A percentile compares a stretch with the other conserved stretches of the same genome.
phyloP scores from a whole-genome alignment of 2,888 invertebrate genomes.

The Drosophila subquinaria region DNA sequence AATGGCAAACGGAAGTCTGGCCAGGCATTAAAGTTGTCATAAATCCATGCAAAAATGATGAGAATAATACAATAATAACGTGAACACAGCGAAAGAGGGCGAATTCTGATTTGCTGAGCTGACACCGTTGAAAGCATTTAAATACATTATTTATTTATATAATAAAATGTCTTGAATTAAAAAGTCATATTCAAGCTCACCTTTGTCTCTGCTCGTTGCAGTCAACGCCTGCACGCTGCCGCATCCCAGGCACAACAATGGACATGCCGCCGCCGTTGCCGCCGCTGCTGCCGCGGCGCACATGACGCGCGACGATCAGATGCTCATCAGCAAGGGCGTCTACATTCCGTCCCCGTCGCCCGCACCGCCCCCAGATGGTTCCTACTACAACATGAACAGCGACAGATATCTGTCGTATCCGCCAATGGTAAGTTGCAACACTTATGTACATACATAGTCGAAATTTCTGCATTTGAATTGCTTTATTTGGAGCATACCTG shows the following conservation, averaged over 20 bases:
- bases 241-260: conserved; percentile 85
- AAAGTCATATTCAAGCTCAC: not conserved
- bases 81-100: not conserved
- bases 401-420: conserved; percentile 93
- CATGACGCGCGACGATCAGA: conserved; percentile 85
- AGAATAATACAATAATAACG: conserved; percentile 13
- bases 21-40: conserved; percentile 48
- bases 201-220: conserved; percentile 51
- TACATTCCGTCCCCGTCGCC: conserved; percentile 88
- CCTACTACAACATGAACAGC: conserved; percentile 92
- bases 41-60: conserved; percentile 34
- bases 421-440: conserved; percentile 86
- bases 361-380: conserved; percentile 91
- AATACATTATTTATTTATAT: not conserved
- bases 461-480: no score
- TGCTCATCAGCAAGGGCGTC: conserved; percentile 85
- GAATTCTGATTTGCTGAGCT: not conserved
- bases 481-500: no score
- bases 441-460: not conserved
- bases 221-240: conserved; percentile 85
- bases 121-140: not conserved
- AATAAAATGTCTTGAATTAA: not conserved
- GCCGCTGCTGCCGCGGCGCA: conserved; percentile 54
- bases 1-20: conserved; percentile 28
- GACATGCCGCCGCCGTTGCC: conserved; percentile 64